Base-by-base conservation (phyloP, 2,797 vertebrate species). In the Parauchenoglanis punctatus region DNA sequence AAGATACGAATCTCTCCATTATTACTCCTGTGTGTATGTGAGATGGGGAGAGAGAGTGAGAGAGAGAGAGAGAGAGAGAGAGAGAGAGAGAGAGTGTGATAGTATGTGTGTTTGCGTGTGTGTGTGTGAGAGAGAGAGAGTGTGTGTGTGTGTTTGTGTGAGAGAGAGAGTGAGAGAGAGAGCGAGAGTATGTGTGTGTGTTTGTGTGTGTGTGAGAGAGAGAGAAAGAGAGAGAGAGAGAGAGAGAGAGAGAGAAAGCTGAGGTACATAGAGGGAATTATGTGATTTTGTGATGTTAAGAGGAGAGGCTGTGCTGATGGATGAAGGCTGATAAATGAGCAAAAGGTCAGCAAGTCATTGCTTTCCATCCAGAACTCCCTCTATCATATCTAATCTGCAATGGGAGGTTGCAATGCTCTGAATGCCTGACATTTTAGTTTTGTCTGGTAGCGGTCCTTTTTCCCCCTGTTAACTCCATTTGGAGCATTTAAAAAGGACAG, bases 271-370 rank as follows among this genome's bases (percentile, higher is more conserved):
- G 7, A 65, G 75, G 23, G 83, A 20, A 15, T 17, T 61, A 80
- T 49, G 73, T 65, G 83, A 80, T 78, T 70, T 78, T 77, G 35
- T 85, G 44, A 88, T 52, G 89, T 68, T 88, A 73, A 78, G 77
- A 84, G 85, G 81, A 56, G 44, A 86, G 75, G 73, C 82, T 56
- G 63, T n/a, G 80, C 88, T 86, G 83, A 88, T 85, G 73, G 83
- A 89, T 73, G 70, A 81, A 73, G 76, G 35, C 85, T 89, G 89
- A 90, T 88, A 91, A 91, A 84, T 76, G 28, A 88, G 75, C 49
- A 83, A 91, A 90, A 91, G 89, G 90, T 91, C 90, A 91, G 70
- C 86, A 76, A 88, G 52, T 56, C 40, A 68, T 90, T 86, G 85
- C 86, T 88, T 85, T 88, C 56, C 52, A 65, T 86, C 84, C 52